Conservation (phyloP, 2,888 invertebrate species). For the Drosophila mettleri region DNA sequence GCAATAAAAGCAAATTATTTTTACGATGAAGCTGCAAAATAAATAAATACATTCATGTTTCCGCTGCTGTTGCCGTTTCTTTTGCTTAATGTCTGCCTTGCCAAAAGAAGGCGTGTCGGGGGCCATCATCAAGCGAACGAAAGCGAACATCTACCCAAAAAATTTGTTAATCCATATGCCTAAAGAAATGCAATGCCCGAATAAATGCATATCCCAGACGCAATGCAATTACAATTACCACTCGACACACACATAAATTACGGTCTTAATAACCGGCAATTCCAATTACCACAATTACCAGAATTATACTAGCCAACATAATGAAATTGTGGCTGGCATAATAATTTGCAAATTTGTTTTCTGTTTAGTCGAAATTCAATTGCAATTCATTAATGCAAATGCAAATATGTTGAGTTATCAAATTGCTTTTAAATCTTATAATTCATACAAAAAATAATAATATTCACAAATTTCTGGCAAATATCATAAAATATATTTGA, state of each 20-base stretch:
- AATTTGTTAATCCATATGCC: constrained; percentile 37
- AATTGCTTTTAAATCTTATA: background rate
- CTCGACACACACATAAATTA: constrained; percentile 41
- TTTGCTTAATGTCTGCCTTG: constrained; percentile 42
- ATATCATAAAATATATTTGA: too few relatives aligned
- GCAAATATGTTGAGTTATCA: background rate
- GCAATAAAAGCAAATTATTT: constrained; percentile 76
- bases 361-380: constrained; percentile 9
- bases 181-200: constrained; percentile 15
- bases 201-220: constrained; percentile 5
- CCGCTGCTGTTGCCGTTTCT: constrained; percentile 38
- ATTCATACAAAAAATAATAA: background rate
- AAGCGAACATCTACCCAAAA: constrained; percentile 32
- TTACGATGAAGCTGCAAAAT: constrained; percentile 71
- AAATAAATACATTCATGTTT: constrained; percentile 65
- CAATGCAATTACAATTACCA: constrained; percentile 23
- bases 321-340: constrained; percentile 4
- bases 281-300: constrained; percentile 6
- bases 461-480: too few relatives aligned
- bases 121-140: constrained; percentile 24
- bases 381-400: background rate
- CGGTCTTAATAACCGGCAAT: constrained; percentile 46
- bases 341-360: constrained; percentile 5
- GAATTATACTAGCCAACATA: background rate
- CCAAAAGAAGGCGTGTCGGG: constrained; percentile 31